Conservation (phyloP, 53 echinoderm and acorn worm genomes). For the Stichopus horrens region DNA sequence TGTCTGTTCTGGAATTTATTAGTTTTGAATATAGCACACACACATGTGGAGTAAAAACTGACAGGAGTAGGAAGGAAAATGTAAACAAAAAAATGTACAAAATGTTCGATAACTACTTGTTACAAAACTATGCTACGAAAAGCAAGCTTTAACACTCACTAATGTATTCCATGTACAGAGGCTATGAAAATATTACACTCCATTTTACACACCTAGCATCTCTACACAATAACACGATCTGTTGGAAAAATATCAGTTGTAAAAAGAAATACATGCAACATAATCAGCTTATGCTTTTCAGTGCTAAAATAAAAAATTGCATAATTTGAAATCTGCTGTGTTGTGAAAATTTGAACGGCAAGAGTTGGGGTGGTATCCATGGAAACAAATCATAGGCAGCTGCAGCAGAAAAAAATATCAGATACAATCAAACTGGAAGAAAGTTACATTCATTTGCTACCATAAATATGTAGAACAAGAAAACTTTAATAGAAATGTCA, state of each 20-base stretch:
- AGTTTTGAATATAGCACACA: conserved; percentile 25
- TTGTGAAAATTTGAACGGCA: not conserved
- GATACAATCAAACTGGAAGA: too few species aligned
- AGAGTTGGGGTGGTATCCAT: not conserved
- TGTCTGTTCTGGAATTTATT: not conserved
- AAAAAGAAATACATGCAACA: not conserved
- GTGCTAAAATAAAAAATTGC: not conserved
- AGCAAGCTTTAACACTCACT: not conserved
- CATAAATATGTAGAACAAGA: too few species aligned
- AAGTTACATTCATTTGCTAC: too few species aligned
- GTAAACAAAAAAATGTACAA: not conserved
- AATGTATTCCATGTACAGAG: not conserved
- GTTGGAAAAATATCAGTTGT: not conserved
- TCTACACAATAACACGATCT: not conserved
- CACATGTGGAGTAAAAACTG: not conserved
- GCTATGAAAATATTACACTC: not conserved
- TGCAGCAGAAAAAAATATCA: too few species aligned
- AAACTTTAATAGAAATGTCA: too few species aligned
- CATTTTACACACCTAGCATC: not conserved
- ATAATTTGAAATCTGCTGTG: not conserved
- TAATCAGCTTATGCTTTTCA: too few species aligned
- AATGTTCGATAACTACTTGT: not conserved
- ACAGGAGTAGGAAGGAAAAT: not conserved
- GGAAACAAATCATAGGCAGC: not conserved
- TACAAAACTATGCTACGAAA: not conserved